Evolutionary conservation across 2,888 invertebrate genomes (phyloP).

Genomic region (Drosophila rubida): DNA sequence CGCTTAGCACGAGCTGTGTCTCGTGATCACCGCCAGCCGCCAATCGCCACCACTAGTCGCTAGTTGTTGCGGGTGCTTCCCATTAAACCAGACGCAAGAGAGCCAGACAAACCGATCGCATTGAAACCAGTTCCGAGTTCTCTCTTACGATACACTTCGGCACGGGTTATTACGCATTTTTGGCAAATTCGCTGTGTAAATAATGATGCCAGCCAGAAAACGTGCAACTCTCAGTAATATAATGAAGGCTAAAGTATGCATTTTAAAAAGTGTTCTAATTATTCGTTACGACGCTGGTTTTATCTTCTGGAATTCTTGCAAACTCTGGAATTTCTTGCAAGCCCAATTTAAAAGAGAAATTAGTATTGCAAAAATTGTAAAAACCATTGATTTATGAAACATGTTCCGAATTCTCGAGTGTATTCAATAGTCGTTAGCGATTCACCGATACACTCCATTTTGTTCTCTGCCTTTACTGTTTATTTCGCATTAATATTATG

Average conservation of each 20-base stretch:
- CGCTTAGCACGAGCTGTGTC: slow-evolving; percentile 71
- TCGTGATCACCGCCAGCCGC: slow-evolving; percentile 58
- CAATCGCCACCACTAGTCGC: background rate
- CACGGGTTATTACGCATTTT: slow-evolving; percentile 3
- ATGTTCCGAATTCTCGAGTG: no score
- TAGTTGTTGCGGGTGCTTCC: slow-evolving; percentile 61
- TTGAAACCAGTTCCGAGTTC: slow-evolving; percentile 34
- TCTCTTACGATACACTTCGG: background rate
- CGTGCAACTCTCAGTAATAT: background rate
- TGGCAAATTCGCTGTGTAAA: background rate
- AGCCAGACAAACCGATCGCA: slow-evolving; percentile 15
- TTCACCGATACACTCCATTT: slow-evolving; percentile 11
- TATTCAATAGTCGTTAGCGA: slow-evolving; percentile 16
- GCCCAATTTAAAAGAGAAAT: no score
- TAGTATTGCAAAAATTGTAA: no score
- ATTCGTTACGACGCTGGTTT: no score
- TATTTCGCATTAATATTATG: slow-evolving; percentile 12
- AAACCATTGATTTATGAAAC: no score
- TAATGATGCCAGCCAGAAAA: background rate
- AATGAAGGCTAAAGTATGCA: no score
- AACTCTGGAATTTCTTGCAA: no score
- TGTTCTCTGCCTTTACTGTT: slow-evolving; percentile 7
- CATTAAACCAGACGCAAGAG: slow-evolving; percentile 46
- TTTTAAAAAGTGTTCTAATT: no score
- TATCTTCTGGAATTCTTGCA: no score